Evolutionary conservation across 2,113 vertebrate genomes (phyloP), one percentile per base, ranked within the genome.

Genomic region (Rana temporaria): DNA sequence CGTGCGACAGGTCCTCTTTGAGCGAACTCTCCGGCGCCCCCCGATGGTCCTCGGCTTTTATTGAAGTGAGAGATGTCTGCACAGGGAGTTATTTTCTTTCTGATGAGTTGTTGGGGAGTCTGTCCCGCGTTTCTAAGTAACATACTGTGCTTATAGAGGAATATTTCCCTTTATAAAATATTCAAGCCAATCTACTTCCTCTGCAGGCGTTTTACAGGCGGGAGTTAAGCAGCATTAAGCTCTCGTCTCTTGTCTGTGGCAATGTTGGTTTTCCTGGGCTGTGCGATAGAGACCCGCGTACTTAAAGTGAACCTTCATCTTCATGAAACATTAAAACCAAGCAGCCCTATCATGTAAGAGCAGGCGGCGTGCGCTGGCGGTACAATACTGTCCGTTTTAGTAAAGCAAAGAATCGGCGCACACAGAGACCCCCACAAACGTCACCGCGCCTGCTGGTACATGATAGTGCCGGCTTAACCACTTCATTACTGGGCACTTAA

Each of bases 151-250:
- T 80, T 63, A 60, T 71, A 57, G 30, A 62, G 67, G 55, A 71
- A 71, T 62, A 62, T 80, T 63, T 26, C n/a, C 56, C 68, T 80
- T 80, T 72, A 81, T 81, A 72, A 81, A 81, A 81, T 81, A 81
- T 81, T 81, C 71, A 81, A 62, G 53, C 20, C 26, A 81, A 72
- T 24, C 67, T 71, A 48, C 79, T 72, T 80, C 68, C 38, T 30
- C 57, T 64, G 79, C 79, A 60, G 79, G 59, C 79, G 56, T 60
- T 59, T 70, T 69, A 67, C 52, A 79, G 38, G 67, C 64, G 38
- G 48, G 57, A 67, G 77, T 69, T 69, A 68, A 68, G 77, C 77
- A 66, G 78, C 68, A 79, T 79, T 59, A 69, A 26, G 56, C 56
- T 71, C 18, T 9, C 18, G 22, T 30, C n/a, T 56, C 30, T 60